Percentiles rank a stretch among this genome's conserved stretches.
Evolutionary conservation across 2,888 invertebrate species (phyloP).

Genomic region (Pristionchus japonicus): DNA sequence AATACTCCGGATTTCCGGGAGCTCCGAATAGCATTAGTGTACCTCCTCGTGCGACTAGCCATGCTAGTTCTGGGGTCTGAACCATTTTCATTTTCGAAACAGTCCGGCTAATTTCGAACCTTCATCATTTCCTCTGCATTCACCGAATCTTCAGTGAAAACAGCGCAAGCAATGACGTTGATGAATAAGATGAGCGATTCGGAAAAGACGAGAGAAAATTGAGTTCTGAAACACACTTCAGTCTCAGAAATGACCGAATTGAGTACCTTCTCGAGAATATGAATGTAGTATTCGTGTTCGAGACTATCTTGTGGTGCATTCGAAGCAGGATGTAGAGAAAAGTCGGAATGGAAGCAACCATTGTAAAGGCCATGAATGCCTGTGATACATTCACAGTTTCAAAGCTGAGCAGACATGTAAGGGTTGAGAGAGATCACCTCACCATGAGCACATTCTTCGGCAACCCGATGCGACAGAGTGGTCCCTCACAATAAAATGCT

Average conservation of each 20-base stretch:
- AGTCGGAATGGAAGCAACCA: slow-evolving; percentile 16
- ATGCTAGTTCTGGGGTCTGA: neutral
- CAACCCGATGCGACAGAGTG: neutral
- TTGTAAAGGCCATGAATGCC: slow-evolving; percentile 5
- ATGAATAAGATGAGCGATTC: neutral
- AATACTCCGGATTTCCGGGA: neutral
- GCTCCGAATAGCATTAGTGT: neutral
- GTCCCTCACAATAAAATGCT: slow-evolving; percentile 28
- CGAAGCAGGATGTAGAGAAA: slow-evolving; percentile 1
- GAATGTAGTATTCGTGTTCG: neutral
- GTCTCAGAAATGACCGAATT: too few species aligned
- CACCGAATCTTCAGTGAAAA: neutral
- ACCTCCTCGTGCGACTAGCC: neutral
- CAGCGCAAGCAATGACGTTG: neutral
- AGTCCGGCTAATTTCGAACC: neutral
- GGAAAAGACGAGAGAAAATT: neutral
- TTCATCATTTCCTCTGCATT: neutral
- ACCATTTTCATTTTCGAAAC: neutral
- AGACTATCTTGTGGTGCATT: slow-evolving; percentile 1
- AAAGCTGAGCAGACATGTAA: too few species aligned
- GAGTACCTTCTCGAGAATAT: neutral
- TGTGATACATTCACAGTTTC: too few species aligned
- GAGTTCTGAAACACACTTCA: neutral
- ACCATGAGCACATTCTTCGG: neutral
- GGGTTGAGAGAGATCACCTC: too few species aligned